phyloP scores from a whole-genome alignment of 2,113 vertebrate species.

The Pteropus alecto region DNA sequence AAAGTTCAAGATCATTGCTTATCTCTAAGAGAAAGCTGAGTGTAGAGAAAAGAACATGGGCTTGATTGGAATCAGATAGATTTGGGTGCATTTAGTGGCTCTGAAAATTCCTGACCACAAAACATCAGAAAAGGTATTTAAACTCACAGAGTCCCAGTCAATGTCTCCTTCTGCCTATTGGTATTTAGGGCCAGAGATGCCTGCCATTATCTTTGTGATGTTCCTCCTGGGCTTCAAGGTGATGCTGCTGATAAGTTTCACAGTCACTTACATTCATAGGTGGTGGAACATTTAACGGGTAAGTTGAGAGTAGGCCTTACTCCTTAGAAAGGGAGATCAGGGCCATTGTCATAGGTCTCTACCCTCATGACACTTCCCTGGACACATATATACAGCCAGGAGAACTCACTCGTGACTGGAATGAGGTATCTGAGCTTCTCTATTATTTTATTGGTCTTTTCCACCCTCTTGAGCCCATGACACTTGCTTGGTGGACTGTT shows the following conservation, averaged over 20 bases:
- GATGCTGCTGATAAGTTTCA: constrained; percentile 28
- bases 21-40: neutral
- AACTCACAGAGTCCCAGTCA: neutral
- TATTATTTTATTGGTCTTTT: neutral
- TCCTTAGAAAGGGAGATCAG: neutral
- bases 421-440: neutral
- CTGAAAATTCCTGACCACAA: neutral
- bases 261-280: neutral
- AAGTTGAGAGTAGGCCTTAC: neutral
- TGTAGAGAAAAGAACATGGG: neutral
- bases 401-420: neutral
- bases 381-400: neutral
- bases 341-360: neutral
- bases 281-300: neutral
- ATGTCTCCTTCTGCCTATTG: neutral
- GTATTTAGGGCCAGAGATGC: neutral
- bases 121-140: neutral
- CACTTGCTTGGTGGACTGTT: neutral
- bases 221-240: constrained; percentile 53
- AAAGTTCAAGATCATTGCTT: neutral
- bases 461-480: neutral
- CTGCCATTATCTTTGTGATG: constrained; percentile 21
- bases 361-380: neutral
- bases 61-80: neutral
- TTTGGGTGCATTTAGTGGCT: neutral